Evolutionary conservation across 2,797 vertebrate genomes (phyloP).

Genomic region (Sebastes ruberrimus): DNA sequence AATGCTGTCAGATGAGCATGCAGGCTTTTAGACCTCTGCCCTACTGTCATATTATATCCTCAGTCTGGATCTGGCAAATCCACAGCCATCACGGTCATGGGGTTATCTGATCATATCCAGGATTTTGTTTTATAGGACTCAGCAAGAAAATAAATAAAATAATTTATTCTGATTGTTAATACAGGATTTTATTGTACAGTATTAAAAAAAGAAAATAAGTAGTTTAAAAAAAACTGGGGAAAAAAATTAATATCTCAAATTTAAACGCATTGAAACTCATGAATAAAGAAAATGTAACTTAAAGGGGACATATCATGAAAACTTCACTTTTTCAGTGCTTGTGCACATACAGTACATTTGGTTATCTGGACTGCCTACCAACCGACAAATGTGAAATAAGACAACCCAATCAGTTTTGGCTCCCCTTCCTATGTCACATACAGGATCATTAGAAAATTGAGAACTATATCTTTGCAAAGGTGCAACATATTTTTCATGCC

Average conservation of each 20-base stretch:
- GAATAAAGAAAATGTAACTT: not conserved
- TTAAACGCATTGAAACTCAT: not conserved
- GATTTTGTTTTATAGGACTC: not conserved
- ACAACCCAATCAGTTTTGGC: fast-evolving
- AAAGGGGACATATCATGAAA: not conserved
- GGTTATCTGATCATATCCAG: not conserved
- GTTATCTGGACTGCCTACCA: too few species aligned
- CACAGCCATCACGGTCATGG: not conserved
- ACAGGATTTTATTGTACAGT: not conserved
- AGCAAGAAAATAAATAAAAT: not conserved
- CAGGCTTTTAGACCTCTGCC: slow-evolving; percentile 38
- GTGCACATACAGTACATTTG: too few species aligned
- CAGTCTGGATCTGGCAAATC: slow-evolving; percentile 19
- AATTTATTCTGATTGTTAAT: not conserved
- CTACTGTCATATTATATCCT: slow-evolving; percentile 19
- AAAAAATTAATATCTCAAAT: not conserved
- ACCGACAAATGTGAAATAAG: not conserved
- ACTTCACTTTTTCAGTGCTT: too few species aligned
- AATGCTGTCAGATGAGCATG: slow-evolving; percentile 43
- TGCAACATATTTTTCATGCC: too few species aligned
- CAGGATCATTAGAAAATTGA: too few species aligned
- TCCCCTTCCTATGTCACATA: too few species aligned
- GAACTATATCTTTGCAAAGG: too few species aligned
- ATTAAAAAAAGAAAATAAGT: not conserved
- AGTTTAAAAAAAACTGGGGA: not conserved